Evolutionary conservation across 2,888 invertebrate genomes (phyloP).

Genomic region (Leucophenga montana): DNA sequence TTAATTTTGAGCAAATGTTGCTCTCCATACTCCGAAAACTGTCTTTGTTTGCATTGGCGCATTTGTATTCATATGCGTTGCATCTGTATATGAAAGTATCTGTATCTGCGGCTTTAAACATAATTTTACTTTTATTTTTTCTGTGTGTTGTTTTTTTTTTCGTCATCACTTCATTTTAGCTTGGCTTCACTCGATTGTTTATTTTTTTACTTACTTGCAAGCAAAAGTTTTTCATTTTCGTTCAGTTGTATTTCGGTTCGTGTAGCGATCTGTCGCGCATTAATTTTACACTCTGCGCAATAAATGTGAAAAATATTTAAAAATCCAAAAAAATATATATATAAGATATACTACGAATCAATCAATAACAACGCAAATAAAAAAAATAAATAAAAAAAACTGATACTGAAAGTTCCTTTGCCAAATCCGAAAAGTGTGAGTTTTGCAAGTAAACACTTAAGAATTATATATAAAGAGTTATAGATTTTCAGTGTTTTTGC

Average conservation of each 20-base stretch:
- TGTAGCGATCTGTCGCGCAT: conserved; percentile 68
- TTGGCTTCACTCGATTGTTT: neutral
- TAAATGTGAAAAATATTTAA: conserved; percentile 12
- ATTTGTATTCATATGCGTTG: conserved; percentile 10
- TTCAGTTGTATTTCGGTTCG: conserved; percentile 71
- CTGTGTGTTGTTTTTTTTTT: conserved; percentile 41
- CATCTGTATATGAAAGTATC: conserved; percentile 23
- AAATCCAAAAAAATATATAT: neutral
- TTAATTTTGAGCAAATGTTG: conserved; percentile 26
- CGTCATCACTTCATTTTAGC: too few relatives aligned
- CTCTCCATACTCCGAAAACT: conserved; percentile 22
- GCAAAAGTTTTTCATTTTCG: conserved; percentile 71
- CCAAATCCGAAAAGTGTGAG: too few relatives aligned
- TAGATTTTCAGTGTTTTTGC: too few relatives aligned
- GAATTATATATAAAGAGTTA: too few relatives aligned
- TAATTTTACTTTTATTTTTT: conserved; percentile 59
- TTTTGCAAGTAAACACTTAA: too few relatives aligned
- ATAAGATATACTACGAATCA: neutral
- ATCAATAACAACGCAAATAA: neutral
- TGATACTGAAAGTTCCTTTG: neutral
- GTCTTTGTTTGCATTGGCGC: conserved; percentile 35
- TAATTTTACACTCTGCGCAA: conserved; percentile 14
- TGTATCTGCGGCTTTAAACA: conserved; percentile 50
- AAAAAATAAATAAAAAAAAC: neutral
- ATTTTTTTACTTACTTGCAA: conserved; percentile 58